Base-by-base conservation (phyloP, 2,888 invertebrate genomes). In the Pristionchus mayeri region DNA sequence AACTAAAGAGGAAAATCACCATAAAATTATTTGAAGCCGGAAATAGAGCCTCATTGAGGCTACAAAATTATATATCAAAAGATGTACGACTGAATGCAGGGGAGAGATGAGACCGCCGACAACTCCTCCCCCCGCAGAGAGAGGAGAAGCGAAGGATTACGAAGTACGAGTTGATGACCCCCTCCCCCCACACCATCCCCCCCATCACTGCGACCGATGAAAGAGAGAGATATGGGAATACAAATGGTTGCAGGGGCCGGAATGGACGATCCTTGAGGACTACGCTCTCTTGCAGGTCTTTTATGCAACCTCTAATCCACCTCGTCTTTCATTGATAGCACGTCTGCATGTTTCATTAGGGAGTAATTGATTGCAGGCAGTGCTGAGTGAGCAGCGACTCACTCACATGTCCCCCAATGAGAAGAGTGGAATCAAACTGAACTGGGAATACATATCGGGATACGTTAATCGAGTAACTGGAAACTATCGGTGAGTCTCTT, bases 401-500 rank as follows among this genome's bases (percentile, higher is more conserved):
- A 96, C 96, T 0, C 93, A 96, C 85, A 96, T 95, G 94, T 94
- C 96, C 88, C 95, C 95, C 93, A 95, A 94, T 95, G 86, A 96
- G 37, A 71, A 96, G 87, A 96, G 96, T 0, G 96, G 96, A 0
- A 97, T 96, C 93, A 96, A 96, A 40, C 96, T 97, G 71, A 98
- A 98, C 94, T 98, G 98, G 98, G 98, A 98, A 93, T 95, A 97
- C 93, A 96, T 96, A 13, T 95, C 97, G 34, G 97, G 97, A 93
- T 95, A 96, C 90, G 97, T 98, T 1, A 97, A 96, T 93, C 95
- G 96, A 87, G 95, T 95, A n/a, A 96, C 96, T 78, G 67, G 85
- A 13, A 87, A 87, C 85, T 90, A 89, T 78, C 85, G 90, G 89
- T 89, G 37, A 84, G 18, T 40, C 21, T 63, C 13, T 63, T 16